A percentile compares a stretch with the other conserved stretches of the same genome.
Conservation (phyloP, 2,797 vertebrate species). For the Cygnus olor region DNA sequence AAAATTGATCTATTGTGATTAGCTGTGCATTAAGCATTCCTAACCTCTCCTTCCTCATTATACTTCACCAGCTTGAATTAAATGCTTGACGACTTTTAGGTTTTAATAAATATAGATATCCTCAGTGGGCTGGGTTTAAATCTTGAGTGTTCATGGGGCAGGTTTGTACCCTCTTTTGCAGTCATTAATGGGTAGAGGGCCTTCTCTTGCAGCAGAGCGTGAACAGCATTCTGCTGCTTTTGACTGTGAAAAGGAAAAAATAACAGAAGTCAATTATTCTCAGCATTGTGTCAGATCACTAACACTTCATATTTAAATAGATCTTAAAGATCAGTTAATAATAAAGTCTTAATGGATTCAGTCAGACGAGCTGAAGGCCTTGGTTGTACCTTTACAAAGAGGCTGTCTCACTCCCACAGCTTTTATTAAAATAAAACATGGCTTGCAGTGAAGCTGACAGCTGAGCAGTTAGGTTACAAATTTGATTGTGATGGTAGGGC, state of each 20-base stretch:
- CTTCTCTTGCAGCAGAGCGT: not conserved
- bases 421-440: constrained; percentile 67
- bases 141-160: accelerated
- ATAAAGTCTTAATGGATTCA: constrained; percentile 22
- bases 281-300: not conserved
- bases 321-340: constrained; percentile 29
- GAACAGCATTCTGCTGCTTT: not conserved
- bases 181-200: not conserved
- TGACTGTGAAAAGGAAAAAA: constrained; percentile 15
- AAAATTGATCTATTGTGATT: not conserved
- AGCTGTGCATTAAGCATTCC: not conserved
- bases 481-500: constrained; percentile 34
- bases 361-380: not conserved
- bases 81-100: not conserved
- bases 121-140: not conserved
- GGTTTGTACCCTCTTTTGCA: not conserved
- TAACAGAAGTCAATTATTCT: not conserved
- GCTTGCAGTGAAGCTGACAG: constrained; percentile 65
- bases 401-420: constrained; percentile 14
- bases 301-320: constrained; percentile 1
- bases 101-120: not conserved
- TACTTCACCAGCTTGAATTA: not conserved
- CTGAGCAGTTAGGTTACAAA: constrained; percentile 65
- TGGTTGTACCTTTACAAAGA: not conserved
- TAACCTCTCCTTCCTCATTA: not conserved